Evolutionary conservation across 2,888 invertebrate species (phyloP).

Genomic region (Plagodis dolabraria): DNA sequence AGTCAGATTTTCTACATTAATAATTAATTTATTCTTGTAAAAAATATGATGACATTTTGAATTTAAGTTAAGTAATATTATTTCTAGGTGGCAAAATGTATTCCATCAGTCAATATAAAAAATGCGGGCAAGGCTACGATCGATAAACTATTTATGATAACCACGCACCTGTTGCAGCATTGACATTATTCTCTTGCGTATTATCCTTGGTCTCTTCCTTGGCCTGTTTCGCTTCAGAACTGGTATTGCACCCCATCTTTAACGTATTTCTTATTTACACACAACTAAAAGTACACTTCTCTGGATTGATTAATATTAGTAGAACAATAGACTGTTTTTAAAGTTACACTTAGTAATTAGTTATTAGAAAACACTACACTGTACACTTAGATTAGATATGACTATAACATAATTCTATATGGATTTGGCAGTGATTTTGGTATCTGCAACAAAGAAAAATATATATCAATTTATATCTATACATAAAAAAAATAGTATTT

Average conservation of each 20-base stretch:
- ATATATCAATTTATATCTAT: not conserved
- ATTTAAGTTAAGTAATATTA: too few relatives aligned
- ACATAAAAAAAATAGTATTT: too few relatives aligned
- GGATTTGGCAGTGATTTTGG: conserved; percentile 28
- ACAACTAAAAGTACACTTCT: conserved; percentile 7
- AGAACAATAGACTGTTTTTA: conserved; percentile 3
- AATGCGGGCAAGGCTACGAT: too few relatives aligned
- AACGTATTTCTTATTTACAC: conserved; percentile 29
- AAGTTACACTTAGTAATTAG: conserved; percentile 29
- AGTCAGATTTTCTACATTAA: too few relatives aligned
- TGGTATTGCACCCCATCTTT: conserved; percentile 70
- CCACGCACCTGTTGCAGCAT: conserved; percentile 48
- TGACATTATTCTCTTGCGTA: conserved; percentile 48
- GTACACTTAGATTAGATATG: conserved; percentile 3
- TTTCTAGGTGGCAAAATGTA: too few relatives aligned
- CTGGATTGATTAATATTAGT: not conserved
- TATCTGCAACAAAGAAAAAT: conserved; percentile 50
- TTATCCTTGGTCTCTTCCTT: conserved; percentile 53
- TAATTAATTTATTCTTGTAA: too few relatives aligned
- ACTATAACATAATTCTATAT: conserved; percentile 46
- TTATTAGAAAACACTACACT: conserved; percentile 22
- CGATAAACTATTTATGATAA: not conserved
- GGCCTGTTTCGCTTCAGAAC: conserved; percentile 63
- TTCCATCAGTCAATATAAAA: too few relatives aligned
- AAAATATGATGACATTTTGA: too few relatives aligned